These are phyloP conservation scores for Sceliomorpha sp. DNA, from an alignment of 2,888 invertebrate species.

Conservation along the genomic window DNA sequence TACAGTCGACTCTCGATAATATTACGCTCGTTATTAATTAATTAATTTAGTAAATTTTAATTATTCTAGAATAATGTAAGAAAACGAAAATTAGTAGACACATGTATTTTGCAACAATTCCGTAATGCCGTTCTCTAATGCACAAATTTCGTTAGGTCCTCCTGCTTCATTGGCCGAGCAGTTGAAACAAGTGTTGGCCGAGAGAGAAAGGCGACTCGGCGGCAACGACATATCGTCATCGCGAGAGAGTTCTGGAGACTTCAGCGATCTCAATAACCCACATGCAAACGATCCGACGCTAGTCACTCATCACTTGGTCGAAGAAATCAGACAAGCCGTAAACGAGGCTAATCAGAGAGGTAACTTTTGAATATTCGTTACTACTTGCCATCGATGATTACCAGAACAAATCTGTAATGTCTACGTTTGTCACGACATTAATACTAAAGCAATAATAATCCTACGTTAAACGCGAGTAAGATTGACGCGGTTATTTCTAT, in stretches of 20 bases:
- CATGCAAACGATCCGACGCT: conserved; percentile 85
- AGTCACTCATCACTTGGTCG: conserved; percentile 90
- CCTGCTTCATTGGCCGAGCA: conserved; percentile 92
- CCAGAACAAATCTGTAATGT: conserved; percentile 1
- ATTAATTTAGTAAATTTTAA: conserved; percentile 7
- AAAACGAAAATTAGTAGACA: background rate
- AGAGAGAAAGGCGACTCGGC: conserved; percentile 88
- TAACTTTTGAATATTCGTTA: conserved; percentile 70
- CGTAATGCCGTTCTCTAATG: no score
- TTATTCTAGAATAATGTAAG: conserved; percentile 6
- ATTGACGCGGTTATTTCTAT: background rate
- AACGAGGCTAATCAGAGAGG: conserved; percentile 94
- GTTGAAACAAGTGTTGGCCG: conserved; percentile 91
- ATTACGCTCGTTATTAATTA: conserved; percentile 13
- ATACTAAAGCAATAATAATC: no score
- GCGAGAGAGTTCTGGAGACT: conserved; percentile 84
- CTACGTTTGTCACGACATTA: background rate
- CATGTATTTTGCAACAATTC: no score
- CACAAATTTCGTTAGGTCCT: conserved; percentile 84
- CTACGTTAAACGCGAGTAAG: no score
- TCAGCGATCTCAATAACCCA: conserved; percentile 83
- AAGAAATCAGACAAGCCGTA: conserved; percentile 93
- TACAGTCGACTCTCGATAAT: no score
- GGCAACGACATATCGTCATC: conserved; percentile 81
- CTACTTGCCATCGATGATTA: conserved; percentile 9